phyloP scores from a whole-genome alignment of 2,888 invertebrate species.

The Cataglyphis altisquamis region DNA sequence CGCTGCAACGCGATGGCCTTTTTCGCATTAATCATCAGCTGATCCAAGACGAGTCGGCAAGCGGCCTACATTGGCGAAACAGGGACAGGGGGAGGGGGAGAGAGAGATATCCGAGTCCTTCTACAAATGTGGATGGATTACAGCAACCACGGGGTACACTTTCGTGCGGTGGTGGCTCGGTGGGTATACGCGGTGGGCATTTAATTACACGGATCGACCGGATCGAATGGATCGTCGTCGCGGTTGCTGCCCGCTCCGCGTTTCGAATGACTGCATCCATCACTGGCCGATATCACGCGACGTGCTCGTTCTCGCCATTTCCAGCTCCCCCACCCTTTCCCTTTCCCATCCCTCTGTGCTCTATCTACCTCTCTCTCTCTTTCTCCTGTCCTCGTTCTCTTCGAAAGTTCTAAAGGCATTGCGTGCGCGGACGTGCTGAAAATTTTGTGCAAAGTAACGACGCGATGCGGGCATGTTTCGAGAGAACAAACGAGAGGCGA shows the following conservation, averaged over 20 bases:
- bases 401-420: conserved; percentile 39
- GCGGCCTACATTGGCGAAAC: neutral
- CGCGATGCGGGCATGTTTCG: conserved; percentile 37
- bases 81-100: neutral
- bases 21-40: conserved; percentile 29
- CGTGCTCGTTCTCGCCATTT: conserved; percentile 59
- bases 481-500: conserved; percentile 48
- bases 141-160: conserved; percentile 51
- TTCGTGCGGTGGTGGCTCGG: conserved; percentile 58
- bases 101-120: conserved; percentile 9
- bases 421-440: conserved; percentile 52
- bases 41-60: conserved; percentile 11
- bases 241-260: conserved; percentile 47
- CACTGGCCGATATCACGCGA: conserved; percentile 57
- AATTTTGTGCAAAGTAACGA: conserved; percentile 52
- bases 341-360: neutral
- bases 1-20: conserved; percentile 9
- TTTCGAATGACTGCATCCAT: conserved; percentile 60
- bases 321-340: conserved; percentile 44
- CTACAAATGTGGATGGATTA: conserved; percentile 60
- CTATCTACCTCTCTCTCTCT: neutral
- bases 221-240: conserved; percentile 41
- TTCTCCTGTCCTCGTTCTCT: conserved; percentile 13
- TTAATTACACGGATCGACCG: conserved; percentile 69
- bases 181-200: conserved; percentile 57